Base-by-base conservation (phyloP, 2,797 vertebrate species). In the Glossophaga mutica region DNA sequence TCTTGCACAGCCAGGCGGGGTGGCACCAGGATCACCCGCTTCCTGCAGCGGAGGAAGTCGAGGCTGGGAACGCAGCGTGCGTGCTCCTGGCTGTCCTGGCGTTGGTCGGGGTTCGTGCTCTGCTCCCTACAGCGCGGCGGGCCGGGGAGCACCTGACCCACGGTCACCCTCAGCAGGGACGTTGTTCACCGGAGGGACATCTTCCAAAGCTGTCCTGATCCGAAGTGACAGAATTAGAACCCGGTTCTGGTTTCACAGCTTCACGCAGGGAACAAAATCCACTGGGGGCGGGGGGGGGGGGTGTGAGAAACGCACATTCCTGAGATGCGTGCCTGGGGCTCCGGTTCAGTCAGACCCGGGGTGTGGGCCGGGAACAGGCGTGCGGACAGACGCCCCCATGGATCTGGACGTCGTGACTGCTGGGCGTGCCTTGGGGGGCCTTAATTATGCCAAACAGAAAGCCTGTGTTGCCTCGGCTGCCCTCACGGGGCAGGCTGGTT, bases 271-370 rank as follows among this genome's bases (percentile, higher is more conserved):
- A 68, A 48, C 62, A 68, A 77, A 87, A 48, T 14, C n/a, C 57
- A 37, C 19, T 2, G 3, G 2, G n/a, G n/a, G n/a, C n/a, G 18
- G 7, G 5, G 9, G 5, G 4, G 15, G 8, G 11, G 29, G 11
- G 39, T 67, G 29, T 76, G 77, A 12, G 10, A 67, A 78, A 42
- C 7, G 4, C 16, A 8, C 37, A 37, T 39, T 29, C 11, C 68
- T 89, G 52, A 71, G 62, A 32, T 18, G 1, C 9, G 3, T 19
- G 48, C 50, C 71, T 55, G 14, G 37, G 32, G 29, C 71, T 81
- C 77, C n/a, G 39, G 19, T 39, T 82, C 1, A 0, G 0, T 42
- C 24, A 26, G 62, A 52, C 12, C 0, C 0, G 18, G 6, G 2
- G 0, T 9, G 1, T 26, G n/a, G 29, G 34, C 37, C 16, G 9